Evolutionary conservation across 2,888 invertebrate genomes (phyloP), one percentile per base, ranked within the genome.

Genomic region (Hypolimnas misippus): DNA sequence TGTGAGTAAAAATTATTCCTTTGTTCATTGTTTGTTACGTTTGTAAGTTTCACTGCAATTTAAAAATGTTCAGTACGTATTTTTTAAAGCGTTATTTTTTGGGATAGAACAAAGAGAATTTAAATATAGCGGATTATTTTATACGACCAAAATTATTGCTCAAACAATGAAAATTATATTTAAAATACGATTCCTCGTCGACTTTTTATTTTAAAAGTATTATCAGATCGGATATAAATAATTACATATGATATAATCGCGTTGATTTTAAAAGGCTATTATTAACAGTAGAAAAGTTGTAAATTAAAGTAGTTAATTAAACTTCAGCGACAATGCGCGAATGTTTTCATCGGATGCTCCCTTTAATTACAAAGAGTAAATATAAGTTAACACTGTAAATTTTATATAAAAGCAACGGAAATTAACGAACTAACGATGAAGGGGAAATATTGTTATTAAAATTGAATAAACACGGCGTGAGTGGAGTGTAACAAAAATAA

Each of bases 401-500:
- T 63, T 62, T 56, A 57, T 68, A 60, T 56, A 50, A 64, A 66
- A 67, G 46, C 57, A 44, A 57, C 33, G 59, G 46, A 65, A 57
- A 46, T 35, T 46, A 60, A 58, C 63, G 46, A 17, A 64, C 53
- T 55, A 59, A 67, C 62, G 42, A 46, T 57, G 56, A 56, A 67
- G 71, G 67, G 67, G 70, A 78, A 81, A 83, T 78, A 79, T 83
- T 82, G 78, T 82, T 82, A 85, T 83, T 84, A 81, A 85, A 83
- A 83, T 83, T 81, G 79, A 81, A 83, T 84, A 84, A 84, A 86
- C 83, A 86, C 82, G 67, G 73, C 76, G 76, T 70, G 78, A 75
- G 78, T 76, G 73, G 70, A 67, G 77, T 58, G 79, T 73, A 87
- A 83, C 85, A 86, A 88, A 91, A 90, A 91, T 91, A 91, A 86